Conservation (phyloP, 1,140 invertebrate species). For the Sarcophaga peregrina region DNA sequence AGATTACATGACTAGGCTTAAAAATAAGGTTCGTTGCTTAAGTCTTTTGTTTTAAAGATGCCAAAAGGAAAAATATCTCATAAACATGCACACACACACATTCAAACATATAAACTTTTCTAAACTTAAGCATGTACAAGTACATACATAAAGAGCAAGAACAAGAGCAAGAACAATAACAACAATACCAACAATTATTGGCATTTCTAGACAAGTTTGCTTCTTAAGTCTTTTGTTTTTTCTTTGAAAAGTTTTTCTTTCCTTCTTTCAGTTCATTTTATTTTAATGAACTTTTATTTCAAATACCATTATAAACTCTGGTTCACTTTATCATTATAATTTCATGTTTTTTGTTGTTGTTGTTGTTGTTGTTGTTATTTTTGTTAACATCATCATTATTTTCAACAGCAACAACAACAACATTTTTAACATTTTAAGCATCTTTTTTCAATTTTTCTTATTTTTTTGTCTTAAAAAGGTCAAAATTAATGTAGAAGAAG, state of each 20-base stretch:
- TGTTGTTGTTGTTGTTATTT: neutral
- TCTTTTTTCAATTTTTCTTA: neutral
- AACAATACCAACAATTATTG: neutral
- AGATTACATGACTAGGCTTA: slow-evolving; percentile 34
- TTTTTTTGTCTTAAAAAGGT: neutral
- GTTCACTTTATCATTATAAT: neutral
- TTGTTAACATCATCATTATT: slow-evolving; percentile 1
- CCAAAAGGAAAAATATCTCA: neutral
- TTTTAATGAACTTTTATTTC: neutral
- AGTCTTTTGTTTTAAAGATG: slow-evolving; percentile 45
- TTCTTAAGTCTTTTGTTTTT: slow-evolving; percentile 13
- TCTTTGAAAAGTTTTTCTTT: too few species aligned
- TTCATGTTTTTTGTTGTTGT: neutral
- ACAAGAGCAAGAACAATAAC: too few species aligned
- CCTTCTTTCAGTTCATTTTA: too few species aligned
- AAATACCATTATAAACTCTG: neutral
- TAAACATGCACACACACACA: neutral
- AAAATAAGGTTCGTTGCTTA: slow-evolving; percentile 44
- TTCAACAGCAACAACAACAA: neutral
- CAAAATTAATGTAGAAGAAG: neutral
- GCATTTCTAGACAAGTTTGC: slow-evolving; percentile 30
- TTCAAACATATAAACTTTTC: neutral
- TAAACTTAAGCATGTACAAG: too few species aligned
- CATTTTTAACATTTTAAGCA: neutral
- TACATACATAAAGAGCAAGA: too few species aligned